Conservation (phyloP, 2,797 vertebrate species). For the Chloroceryle inda region DNA sequence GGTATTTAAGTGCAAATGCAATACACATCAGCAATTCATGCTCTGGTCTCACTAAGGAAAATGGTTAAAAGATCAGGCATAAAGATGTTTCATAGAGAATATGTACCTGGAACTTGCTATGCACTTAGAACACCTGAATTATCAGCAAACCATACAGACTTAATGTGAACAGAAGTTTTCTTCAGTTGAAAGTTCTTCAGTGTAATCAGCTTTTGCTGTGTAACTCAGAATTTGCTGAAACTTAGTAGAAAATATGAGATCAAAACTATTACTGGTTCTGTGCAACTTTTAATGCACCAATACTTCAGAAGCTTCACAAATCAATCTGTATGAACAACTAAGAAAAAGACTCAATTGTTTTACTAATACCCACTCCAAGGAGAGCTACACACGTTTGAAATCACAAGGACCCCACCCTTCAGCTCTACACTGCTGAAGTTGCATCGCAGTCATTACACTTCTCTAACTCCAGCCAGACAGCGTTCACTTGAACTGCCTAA, state of each 20-base stretch:
- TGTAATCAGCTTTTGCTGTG: not conserved
- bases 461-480: not conserved
- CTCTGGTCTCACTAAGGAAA: slow-evolving; percentile 17
- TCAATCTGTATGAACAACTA: not conserved
- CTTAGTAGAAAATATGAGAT: not conserved
- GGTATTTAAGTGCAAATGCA: slow-evolving; percentile 62
- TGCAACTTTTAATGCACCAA: not conserved
- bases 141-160: not conserved
- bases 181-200: not conserved
- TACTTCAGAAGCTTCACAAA: not conserved
- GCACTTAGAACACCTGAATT: not conserved
- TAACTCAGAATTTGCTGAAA: not conserved
- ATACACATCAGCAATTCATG: slow-evolving; percentile 17
- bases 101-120: not conserved
- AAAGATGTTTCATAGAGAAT: not conserved
- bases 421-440: not conserved
- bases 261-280: not conserved
- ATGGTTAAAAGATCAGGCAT: not conserved
- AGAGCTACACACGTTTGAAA: not conserved
- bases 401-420: not conserved
- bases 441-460: not conserved
- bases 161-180: not conserved
- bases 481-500: not conserved
- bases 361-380: not conserved
- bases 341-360: not conserved